Conservation (phyloP, 2,888 invertebrate species). For the Diabrotica balteata region DNA sequence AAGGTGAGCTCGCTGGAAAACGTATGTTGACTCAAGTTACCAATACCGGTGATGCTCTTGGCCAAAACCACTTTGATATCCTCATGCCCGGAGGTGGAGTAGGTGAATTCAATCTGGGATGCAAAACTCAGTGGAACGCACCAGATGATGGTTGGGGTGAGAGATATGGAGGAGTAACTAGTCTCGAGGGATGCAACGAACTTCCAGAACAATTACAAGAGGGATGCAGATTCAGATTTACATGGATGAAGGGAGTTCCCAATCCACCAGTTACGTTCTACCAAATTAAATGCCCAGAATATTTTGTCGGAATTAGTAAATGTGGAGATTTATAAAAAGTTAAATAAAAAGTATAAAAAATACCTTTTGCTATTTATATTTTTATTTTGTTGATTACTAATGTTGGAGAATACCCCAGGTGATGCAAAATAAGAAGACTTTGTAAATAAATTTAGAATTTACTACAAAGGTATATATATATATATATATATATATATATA, state of each 20-base stretch:
- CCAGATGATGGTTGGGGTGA: constrained; percentile 31
- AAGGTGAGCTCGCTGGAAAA: constrained; percentile 15
- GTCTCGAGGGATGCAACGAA: not conserved
- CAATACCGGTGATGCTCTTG: constrained; percentile 14
- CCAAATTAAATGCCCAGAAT: constrained; percentile 1
- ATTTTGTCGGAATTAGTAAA: not conserved
- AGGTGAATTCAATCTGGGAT: constrained; percentile 9
- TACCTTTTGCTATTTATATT: too few relatives aligned
- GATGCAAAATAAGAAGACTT: too few relatives aligned
- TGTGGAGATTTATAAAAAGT: constrained; percentile 1
- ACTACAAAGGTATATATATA: too few relatives aligned
- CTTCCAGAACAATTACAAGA: constrained; percentile 1
- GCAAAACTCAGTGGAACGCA: constrained; percentile 21
- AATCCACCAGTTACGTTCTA: constrained; percentile 1
- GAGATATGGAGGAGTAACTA: constrained; percentile 4
- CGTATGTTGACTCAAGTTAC: constrained; percentile 17
- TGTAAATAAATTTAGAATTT: too few relatives aligned
- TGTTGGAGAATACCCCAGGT: too few relatives aligned
- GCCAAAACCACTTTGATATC: constrained; percentile 27
- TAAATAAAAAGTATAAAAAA: not conserved
- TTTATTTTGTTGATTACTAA: too few relatives aligned
- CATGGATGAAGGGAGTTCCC: constrained; percentile 1
- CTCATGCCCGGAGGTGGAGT: constrained; percentile 28
- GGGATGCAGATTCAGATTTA: constrained; percentile 6
- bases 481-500: too few relatives aligned